Evolutionary conservation across 2,797 vertebrate genomes (phyloP).

Genomic region (Lates japonicus): DNA sequence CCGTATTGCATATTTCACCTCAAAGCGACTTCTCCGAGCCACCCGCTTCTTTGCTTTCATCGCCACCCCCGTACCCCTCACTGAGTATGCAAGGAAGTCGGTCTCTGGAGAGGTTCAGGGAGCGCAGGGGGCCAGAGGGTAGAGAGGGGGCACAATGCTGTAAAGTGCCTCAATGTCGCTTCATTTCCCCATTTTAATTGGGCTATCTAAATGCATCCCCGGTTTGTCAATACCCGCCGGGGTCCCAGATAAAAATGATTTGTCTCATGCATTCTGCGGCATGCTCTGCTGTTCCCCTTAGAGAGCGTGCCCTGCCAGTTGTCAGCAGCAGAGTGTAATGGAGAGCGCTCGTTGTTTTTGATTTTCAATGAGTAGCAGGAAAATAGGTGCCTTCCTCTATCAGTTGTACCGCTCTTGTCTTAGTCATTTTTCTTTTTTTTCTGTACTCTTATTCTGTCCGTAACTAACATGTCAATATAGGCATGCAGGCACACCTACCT

Average conservation of each 20-base stretch:
- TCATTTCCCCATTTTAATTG: slow-evolving; percentile 89
- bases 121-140: slow-evolving; percentile 61
- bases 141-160: slow-evolving; percentile 69
- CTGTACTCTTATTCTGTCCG: slow-evolving; percentile 6
- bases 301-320: slow-evolving; percentile 71
- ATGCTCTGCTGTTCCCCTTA: slow-evolving; percentile 77
- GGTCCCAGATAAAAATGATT: slow-evolving; percentile 88
- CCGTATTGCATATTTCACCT: slow-evolving; percentile 54
- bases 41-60: slow-evolving; percentile 54
- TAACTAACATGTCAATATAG: slow-evolving; percentile 29
- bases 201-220: slow-evolving; percentile 89
- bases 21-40: slow-evolving; percentile 52
- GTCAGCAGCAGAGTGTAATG: slow-evolving; percentile 77
- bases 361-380: slow-evolving; percentile 59
- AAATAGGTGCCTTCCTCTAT: slow-evolving; percentile 38
- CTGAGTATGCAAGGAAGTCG: slow-evolving; percentile 48
- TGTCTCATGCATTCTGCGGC: slow-evolving; percentile 83
- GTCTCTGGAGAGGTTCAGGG: slow-evolving; percentile 70
- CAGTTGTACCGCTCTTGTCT: slow-evolving; percentile 16
- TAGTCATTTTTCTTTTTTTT: slow-evolving; percentile 14
- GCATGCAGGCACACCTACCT: slow-evolving; percentile 16
- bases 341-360: slow-evolving; percentile 74
- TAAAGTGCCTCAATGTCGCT: slow-evolving; percentile 81
- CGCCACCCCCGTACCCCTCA: slow-evolving; percentile 42
- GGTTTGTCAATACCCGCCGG: slow-evolving; percentile 86